Evolutionary conservation across 2,797 vertebrate genomes (phyloP), one percentile per base, ranked within the genome.

Genomic region (Epinephelus coioides): DNA sequence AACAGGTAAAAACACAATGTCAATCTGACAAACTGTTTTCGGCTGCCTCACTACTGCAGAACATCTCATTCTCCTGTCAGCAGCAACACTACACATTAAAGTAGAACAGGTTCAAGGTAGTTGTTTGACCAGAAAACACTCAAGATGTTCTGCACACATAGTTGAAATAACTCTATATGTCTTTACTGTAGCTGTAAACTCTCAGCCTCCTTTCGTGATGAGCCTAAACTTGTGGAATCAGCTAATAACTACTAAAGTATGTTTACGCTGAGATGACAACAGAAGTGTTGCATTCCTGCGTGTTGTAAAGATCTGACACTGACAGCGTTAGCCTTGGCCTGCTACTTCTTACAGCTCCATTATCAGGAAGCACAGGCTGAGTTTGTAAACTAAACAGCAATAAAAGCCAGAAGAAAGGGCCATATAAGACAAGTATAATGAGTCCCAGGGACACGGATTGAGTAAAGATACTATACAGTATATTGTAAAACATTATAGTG

Each of bases 1-100:
- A 63, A 64, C 27, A 38, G 53, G 55, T 25, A 55, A 61, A 50
- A 76, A 18, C 53, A 38, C 54, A 73, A 23, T 67, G 68, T 38
- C 21, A 27, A 17, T n/a, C 19, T 43, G 9, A 43, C 40, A 43
- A 10, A 43, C 40, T 43, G 40, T 43, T 43, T 34, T 34, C 2
- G 7, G 40, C 40, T 43, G 40, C 11, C 6, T 46, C 59, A 9
- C 15, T 21, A 15, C 2, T 38, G 62, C 38, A 51, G 18, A 34
- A 19, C 1, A 2, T 50, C 15, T 12, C 15, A 38, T 34, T 34
- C 34, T 8, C 8, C 7, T 34, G 4, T 34, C 34, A 8, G 34
- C 1, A 34, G 34, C 34, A 7, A 34, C 9, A 38, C 8, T 11
- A 27, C 21, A 60, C 8, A 65, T 27, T n/a, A 1, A 68, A 10